These are phyloP conservation scores for western clawed frog (Xenopus tropicalis) DNA, from an alignment of 2,113 vertebrate species.

Conservation along the genomic window UCB_Xtro_10.0 CM004444.2:141037501-141038000, in stretches of 20 bases:
- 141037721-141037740: constrained; percentile 51
- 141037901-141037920: constrained; percentile 72
- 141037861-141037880: constrained; percentile 63
- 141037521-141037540: constrained; percentile 60
- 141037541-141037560: constrained; percentile 56
- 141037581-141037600: constrained; percentile 70
- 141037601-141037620: constrained; percentile 71
- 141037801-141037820: constrained; percentile 74
- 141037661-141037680: constrained; percentile 78
- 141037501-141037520: constrained; percentile 80
- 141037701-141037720: constrained; percentile 79
- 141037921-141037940: constrained; percentile 66
- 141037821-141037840: constrained; percentile 75
- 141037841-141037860: constrained; percentile 66
- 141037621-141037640: constrained; percentile 55
- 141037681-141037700: constrained; percentile 72
- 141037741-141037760: constrained; percentile 70
- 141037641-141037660: constrained; percentile 73
- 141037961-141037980: constrained; percentile 74
- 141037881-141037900: constrained; percentile 61
- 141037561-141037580: constrained; percentile 68
- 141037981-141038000: neutral
- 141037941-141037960: constrained; percentile 68
- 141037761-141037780: constrained; percentile 74
- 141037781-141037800: constrained; percentile 63